Base-by-base conservation (phyloP, 2,797 vertebrate species). In the Platyrinchus mystaceus region DNA sequence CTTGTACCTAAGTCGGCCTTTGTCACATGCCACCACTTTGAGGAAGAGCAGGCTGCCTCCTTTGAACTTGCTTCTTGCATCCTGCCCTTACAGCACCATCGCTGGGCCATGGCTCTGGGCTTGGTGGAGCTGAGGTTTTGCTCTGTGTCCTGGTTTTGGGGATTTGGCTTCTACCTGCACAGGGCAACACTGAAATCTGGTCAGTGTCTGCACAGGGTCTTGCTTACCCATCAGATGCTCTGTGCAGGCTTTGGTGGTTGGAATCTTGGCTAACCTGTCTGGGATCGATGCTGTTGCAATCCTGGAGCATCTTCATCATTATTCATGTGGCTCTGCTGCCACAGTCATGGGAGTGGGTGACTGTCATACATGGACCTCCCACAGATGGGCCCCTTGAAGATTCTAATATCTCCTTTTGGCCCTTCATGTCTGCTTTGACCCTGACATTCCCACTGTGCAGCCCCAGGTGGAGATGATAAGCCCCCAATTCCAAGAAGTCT, bases 311-410 rank as follows among this genome's bases (percentile, higher is more conserved):
- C 37, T 67, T 36, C 4, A 10, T 62, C 47, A 3, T 67, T 53
- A 71, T 21, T 84, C 28, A 3, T 30, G 47, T 67, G 56, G 16
- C 30, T 91, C 24, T 53, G 55, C 43, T 2, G 15, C 68, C 55
- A 60, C 47, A 56, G 56, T n/a, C 41, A 17, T 17, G 49, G 22
- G 49, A 68, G 77, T 0, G 0, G 28, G 24, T 36, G 62, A 60
- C 55, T 62, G 84, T 83, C 71, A 78, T 30, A 13, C 0, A 1
- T 10, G 12, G 47, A 17, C 18, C 50, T 84, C 56, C 43, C 64
- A n/a, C 1, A 0, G 41, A 30, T 28, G n/a, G 28, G 19, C 9
- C 22, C 4, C 24, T 66, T 16, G 18, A 52, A 74, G 26, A 17
- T 3, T 37, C 11, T 53, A 2, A 3, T 59, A 32, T 47, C 34